Conservation (phyloP, 1,140 invertebrate genomes). For the Bombyx mandarina region DNA sequence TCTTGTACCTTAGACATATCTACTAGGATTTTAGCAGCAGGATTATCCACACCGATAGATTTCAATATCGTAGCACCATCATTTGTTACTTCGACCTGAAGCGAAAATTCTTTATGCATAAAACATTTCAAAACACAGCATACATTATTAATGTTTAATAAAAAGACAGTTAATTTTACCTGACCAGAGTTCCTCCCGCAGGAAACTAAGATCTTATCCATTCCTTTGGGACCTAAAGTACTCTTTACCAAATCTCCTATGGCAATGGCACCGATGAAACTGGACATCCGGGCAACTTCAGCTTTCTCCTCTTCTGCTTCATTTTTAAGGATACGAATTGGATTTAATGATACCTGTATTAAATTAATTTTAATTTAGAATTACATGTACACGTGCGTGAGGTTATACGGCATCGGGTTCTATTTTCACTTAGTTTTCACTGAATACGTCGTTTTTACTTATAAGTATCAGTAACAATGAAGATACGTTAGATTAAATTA, state of each 20-base stretch:
- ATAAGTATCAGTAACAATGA: neutral
- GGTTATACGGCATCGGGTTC: neutral
- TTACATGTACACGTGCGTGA: slow-evolving; percentile 32
- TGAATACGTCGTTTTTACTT: neutral
- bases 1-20: slow-evolving; percentile 99
- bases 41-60: slow-evolving; percentile 97
- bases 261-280: slow-evolving; percentile 97
- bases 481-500: neutral
- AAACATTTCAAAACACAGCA: neutral
- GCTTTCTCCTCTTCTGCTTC: slow-evolving; percentile 98
- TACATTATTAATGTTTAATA: neutral
- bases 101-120: too few relatives aligned
- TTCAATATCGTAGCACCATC: slow-evolving; percentile 99
- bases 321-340: slow-evolving; percentile 92
- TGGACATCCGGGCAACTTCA: slow-evolving; percentile 95
- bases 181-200: slow-evolving; percentile 83
- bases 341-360: slow-evolving; percentile 88
- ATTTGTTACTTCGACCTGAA: slow-evolving; percentile 95
- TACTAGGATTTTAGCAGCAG: slow-evolving; percentile 98
- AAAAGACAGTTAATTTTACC: slow-evolving; percentile 23
- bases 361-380: slow-evolving; percentile 10
- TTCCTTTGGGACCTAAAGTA: slow-evolving; percentile 98
- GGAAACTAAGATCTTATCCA: slow-evolving; percentile 99
- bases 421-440: neutral
- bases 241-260: slow-evolving; percentile 99